Evolutionary conservation across 2,113 vertebrate species (phyloP).

Genomic region (Australoheros scitulus): DNA sequence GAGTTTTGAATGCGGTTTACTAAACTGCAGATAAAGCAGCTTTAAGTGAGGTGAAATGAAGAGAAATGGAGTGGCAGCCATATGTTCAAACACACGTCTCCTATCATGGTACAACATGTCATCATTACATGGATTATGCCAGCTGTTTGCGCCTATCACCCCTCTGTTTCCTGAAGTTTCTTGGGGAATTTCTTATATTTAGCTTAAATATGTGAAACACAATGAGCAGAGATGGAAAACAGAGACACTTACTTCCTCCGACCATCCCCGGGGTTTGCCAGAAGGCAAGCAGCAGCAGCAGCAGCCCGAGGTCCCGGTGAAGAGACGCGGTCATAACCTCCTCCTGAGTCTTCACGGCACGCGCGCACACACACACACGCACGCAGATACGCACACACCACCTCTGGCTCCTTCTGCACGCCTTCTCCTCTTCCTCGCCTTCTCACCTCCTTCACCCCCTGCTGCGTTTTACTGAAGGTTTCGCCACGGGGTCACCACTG

Average conservation of each 20-base stretch:
- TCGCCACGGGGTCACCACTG: conserved; percentile 35
- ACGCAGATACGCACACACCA: background rate
- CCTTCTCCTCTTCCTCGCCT: background rate
- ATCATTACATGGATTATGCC: background rate
- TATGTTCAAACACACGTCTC: background rate
- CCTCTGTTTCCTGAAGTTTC: background rate
- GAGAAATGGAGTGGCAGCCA: background rate
- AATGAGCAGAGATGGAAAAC: background rate
- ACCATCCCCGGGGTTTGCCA: conserved; percentile 49
- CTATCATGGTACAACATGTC: background rate
- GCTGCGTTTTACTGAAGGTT: conserved; percentile 31
- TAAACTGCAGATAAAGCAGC: background rate
- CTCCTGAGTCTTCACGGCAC: conserved; percentile 10
- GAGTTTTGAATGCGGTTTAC: background rate
- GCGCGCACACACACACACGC: conserved; percentile 10
- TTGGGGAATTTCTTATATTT: background rate
- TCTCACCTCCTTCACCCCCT: background rate
- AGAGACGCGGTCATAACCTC: conserved; percentile 59
- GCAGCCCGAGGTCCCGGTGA: conserved; percentile 56
- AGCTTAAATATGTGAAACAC: background rate
- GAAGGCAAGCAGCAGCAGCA: conserved; percentile 60
- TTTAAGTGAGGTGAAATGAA: background rate
- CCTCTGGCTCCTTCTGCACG: conserved; percentile 22
- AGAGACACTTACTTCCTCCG: conserved; percentile 58
- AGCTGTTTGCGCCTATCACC: background rate